These are phyloP conservation scores for Toxotes chatareus DNA, from an alignment of 2,113 vertebrate species.

Conservation along the genomic window DNA sequence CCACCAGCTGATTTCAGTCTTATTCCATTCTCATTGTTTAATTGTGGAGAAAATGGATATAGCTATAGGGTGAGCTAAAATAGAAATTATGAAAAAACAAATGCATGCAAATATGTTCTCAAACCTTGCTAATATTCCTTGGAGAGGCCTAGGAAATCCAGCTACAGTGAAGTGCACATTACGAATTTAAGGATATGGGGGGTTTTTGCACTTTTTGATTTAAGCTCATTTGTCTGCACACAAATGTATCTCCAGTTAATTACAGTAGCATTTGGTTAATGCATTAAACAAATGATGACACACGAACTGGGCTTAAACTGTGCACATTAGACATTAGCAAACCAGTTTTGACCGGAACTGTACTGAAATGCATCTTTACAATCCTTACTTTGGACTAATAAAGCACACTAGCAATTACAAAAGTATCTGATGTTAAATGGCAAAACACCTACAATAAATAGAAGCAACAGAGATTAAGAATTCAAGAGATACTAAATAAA, in stretches of 20 bases:
- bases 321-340: neutral
- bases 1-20: neutral
- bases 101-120: neutral
- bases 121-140: neutral
- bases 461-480: neutral
- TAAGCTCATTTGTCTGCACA: neutral
- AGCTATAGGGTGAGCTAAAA: neutral
- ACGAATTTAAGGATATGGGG: no score
- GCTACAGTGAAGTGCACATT: no score
- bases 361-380: neutral
- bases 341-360: neutral
- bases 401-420: no score
- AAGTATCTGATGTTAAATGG: neutral
- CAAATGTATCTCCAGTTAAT: neutral
- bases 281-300: neutral
- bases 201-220: no score
- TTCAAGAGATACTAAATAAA: neutral
- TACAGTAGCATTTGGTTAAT: neutral
- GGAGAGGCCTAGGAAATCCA: neutral
- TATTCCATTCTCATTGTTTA: neutral
- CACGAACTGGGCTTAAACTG: neutral
- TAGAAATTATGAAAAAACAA: neutral
- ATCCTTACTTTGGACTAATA: neutral
- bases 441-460: neutral
- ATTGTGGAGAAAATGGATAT: neutral